Evolutionary conservation across 2,888 invertebrate species (phyloP).

Genomic region (Aporophyla lueneburgensis): DNA sequence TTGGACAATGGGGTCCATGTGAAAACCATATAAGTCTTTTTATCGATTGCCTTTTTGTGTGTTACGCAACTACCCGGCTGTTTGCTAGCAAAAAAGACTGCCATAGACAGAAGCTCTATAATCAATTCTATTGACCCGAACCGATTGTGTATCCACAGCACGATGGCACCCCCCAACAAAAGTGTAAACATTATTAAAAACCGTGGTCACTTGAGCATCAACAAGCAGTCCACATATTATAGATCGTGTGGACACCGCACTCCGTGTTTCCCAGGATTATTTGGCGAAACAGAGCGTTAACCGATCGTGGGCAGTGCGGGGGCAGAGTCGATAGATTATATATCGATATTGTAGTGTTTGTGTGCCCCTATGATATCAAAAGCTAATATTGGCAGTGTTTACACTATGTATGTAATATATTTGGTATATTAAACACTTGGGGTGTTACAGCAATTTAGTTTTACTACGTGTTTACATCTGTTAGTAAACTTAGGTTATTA

Average conservation of each 20-base stretch:
- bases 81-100: background rate
- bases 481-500: constrained; percentile 17
- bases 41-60: background rate
- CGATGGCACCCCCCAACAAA: background rate
- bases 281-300: constrained; percentile 74
- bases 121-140: constrained; percentile 25
- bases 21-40: too few species aligned
- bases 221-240: constrained; percentile 51
- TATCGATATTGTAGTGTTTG: constrained; percentile 50
- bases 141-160: constrained; percentile 2
- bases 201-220: constrained; percentile 59
- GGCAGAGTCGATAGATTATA: constrained; percentile 53
- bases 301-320: constrained; percentile 70
- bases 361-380: constrained; percentile 39
- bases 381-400: constrained; percentile 41
- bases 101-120: background rate
- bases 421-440: constrained; percentile 28
- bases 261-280: constrained; percentile 75
- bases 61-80: background rate
- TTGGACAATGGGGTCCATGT: too few species aligned
- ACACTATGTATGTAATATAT: constrained; percentile 17
- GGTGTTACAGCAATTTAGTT: constrained; percentile 18
- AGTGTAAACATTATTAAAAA: constrained; percentile 62
- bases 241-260: constrained; percentile 66
- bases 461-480: constrained; percentile 5